Percentiles rank a stretch among this genome's conserved stretches.
These are phyloP conservation scores for Archegozetes longisetosus DNA, from an alignment of 1,140 invertebrate genomes.

Conservation along the genomic window DNA sequence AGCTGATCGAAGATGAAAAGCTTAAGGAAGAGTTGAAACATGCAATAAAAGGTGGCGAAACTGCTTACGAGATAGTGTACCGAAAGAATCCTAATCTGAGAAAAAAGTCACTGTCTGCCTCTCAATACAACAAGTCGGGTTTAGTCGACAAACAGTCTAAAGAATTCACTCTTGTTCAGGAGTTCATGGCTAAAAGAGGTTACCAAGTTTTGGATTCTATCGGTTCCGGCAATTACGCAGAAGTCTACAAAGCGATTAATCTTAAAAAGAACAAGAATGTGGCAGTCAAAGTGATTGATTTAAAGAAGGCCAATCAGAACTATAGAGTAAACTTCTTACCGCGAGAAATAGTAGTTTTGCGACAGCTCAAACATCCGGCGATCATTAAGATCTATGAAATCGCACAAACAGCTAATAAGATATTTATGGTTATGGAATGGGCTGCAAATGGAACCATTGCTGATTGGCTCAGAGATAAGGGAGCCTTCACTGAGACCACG, in stretches of 20 bases:
- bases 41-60: not conserved
- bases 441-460: constrained; percentile 9
- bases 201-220: not conserved
- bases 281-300: constrained; percentile 12
- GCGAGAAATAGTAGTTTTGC: not conserved
- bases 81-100: not conserved
- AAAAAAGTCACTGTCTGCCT: not conserved
- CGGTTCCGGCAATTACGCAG: constrained; percentile 5
- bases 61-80: not conserved
- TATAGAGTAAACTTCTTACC: constrained; percentile 2
- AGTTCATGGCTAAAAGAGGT: not conserved
- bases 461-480: constrained; percentile 4
- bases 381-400: constrained; percentile 8
- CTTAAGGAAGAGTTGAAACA: not conserved
- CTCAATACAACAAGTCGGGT: not conserved
- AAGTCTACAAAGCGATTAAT: constrained; percentile 7
- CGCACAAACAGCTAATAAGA: not conserved
- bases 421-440: constrained; percentile 10
- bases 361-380: not conserved
- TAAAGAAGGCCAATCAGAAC: not conserved
- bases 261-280: not conserved
- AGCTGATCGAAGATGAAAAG: not conserved
- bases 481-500: constrained; percentile 3
- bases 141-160: not conserved
- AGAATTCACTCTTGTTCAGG: not conserved